These are phyloP conservation scores for Condylura cristata DNA, from an alignment of 2,113 vertebrate genomes.

Conservation along the genomic window DNA sequence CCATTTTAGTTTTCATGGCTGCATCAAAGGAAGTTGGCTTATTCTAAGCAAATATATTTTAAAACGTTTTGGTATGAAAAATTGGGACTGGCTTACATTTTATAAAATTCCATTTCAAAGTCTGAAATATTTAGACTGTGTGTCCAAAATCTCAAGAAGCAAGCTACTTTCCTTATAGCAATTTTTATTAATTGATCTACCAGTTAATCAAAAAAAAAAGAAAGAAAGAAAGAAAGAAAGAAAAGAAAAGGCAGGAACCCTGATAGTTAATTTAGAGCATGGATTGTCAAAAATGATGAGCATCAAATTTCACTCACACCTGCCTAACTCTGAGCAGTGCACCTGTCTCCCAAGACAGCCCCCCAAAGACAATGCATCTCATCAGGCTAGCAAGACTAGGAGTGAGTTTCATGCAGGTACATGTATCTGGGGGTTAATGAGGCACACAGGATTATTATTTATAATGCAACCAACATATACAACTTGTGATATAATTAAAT, in stretches of 20 bases:
- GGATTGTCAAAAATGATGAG: background rate
- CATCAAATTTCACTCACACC: background rate
- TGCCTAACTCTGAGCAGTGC: background rate
- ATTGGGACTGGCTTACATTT: slow-evolving; percentile 11
- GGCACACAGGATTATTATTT: slow-evolving; percentile 42
- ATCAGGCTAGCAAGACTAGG: slow-evolving; percentile 16
- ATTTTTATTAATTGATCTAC: slow-evolving; percentile 13
- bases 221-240: background rate
- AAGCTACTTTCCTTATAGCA: slow-evolving; percentile 6
- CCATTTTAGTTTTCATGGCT: slow-evolving; percentile 8
- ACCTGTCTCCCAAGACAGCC: slow-evolving; percentile 37
- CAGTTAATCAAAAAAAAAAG: background rate
- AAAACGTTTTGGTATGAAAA: slow-evolving; percentile 24
- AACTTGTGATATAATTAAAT: slow-evolving; percentile 61
- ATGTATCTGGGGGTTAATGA: slow-evolving; percentile 50
- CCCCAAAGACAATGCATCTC: slow-evolving; percentile 5
- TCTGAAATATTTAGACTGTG: background rate
- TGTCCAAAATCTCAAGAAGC: background rate
- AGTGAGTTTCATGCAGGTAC: background rate
- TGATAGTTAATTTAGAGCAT: background rate
- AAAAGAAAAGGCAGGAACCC: background rate
- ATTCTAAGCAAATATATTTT: background rate
- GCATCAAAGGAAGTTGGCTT: background rate
- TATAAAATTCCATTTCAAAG: background rate
- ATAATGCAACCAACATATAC: slow-evolving; percentile 35